phyloP scores from a whole-genome alignment of 2,888 invertebrate species.

The Hoplodrina ambigua region DNA sequence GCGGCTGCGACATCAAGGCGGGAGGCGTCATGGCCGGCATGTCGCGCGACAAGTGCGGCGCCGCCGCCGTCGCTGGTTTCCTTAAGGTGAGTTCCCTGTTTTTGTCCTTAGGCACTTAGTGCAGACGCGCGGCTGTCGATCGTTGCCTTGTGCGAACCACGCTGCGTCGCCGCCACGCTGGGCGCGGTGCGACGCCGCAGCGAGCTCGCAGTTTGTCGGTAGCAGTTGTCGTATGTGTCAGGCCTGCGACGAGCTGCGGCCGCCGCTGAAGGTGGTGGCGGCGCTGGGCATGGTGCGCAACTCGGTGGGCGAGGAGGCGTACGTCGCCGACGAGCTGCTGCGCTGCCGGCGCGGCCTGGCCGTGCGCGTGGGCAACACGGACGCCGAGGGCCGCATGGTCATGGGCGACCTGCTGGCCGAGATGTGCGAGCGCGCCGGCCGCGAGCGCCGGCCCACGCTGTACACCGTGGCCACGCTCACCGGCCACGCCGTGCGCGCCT shows the following conservation, averaged over 20 bases:
- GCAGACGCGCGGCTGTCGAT: too few species aligned
- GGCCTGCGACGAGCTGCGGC: constrained; percentile 92
- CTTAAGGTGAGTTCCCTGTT: constrained; percentile 92
- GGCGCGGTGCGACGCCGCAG: neutral
- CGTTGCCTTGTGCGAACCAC: too few species aligned
- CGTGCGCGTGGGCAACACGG: constrained; percentile 97
- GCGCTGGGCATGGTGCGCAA: constrained; percentile 97
- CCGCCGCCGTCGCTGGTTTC: constrained; percentile 97
- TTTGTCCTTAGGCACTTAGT: too few species aligned
- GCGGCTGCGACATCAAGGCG: constrained; percentile 96
- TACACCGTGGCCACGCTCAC: constrained; percentile 98
- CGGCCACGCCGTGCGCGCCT: constrained; percentile 94
- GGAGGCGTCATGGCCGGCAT: constrained; percentile 96
- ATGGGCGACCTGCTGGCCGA: constrained; percentile 97
- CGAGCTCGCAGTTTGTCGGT: too few species aligned
- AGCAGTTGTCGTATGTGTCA: constrained; percentile 63
- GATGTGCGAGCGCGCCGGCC: constrained; percentile 91
- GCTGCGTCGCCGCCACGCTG: too few species aligned
- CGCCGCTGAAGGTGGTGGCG: constrained; percentile 94
- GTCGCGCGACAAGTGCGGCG: constrained; percentile 98
- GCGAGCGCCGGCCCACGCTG: constrained; percentile 94
- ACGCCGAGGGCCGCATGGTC: constrained; percentile 98
- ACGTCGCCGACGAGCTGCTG: constrained; percentile 97
- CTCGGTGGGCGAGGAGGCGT: constrained; percentile 96
- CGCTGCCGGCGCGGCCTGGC: constrained; percentile 95